These are phyloP conservation scores for Liolophura sinensis DNA, from an alignment of 1,140 invertebrate species.

Conservation along the genomic window DNA sequence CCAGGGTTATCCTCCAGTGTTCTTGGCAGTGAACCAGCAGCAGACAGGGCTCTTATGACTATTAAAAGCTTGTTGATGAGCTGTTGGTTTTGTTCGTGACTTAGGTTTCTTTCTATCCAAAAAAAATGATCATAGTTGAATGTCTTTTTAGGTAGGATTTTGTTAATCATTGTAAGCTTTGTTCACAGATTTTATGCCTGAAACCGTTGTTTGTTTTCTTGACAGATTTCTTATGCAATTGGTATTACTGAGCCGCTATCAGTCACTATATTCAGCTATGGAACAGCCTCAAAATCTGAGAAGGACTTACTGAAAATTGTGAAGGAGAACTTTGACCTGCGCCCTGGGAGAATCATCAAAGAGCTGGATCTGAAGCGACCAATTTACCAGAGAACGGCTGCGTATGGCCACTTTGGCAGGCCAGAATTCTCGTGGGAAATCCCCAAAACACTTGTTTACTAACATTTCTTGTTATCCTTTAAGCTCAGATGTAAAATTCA, in stretches of 20 bases:
- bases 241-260: conserved; percentile 92
- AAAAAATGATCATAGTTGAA: no score
- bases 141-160: no score
- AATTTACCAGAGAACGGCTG: conserved; percentile 96
- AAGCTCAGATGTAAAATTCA: no score
- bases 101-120: no score
- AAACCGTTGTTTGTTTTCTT: conserved; percentile 2
- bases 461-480: conserved; percentile 2
- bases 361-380: conserved; percentile 85
- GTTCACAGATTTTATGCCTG: not conserved
- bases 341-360: conserved; percentile 97
- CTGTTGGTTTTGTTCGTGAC: no score
- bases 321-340: conserved; percentile 93
- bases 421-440: conserved; percentile 96
- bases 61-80: no score
- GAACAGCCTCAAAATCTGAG: conserved; percentile 86
- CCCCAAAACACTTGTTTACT: conserved; percentile 76
- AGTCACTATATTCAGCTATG: conserved; percentile 94
- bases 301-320: conserved; percentile 87
- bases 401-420: conserved; percentile 98
- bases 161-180: no score
- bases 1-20: no score
- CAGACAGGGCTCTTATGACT: no score
- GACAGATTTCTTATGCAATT: conserved; percentile 91
- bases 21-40: no score